Conservation (phyloP, 2,797 vertebrate species). For the Anguilla megastoma region DNA sequence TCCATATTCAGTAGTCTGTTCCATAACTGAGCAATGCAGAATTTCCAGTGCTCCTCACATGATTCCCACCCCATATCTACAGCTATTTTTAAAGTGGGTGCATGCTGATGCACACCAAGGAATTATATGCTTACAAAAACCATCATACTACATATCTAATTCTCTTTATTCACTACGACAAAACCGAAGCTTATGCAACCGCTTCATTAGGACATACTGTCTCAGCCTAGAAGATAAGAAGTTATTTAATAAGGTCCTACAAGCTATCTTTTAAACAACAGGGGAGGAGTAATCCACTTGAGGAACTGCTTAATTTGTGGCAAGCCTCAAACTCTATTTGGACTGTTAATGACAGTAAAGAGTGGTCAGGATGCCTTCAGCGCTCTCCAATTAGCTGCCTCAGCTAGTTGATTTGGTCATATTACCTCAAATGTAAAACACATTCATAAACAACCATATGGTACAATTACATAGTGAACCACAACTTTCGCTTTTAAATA, state of each 20-base stretch:
- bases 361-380: not conserved
- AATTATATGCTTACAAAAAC: too few species aligned
- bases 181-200: not conserved
- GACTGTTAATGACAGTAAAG: not conserved
- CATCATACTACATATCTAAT: too few species aligned
- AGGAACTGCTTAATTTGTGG: not conserved
- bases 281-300: not conserved
- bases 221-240: not conserved
- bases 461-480: not conserved
- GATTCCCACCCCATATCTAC: too few species aligned
- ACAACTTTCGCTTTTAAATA: not conserved
- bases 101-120: too few species aligned
- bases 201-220: not conserved
- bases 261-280: not conserved
- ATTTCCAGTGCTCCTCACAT: too few species aligned
- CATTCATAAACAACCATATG: not conserved
- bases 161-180: not conserved
- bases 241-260: not conserved
- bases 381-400: not conserved
- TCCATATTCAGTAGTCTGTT: too few species aligned
- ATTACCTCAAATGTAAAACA: not conserved
- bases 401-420: not conserved
- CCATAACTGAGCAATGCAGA: too few species aligned
- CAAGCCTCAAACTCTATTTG: not conserved
- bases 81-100: too few species aligned